Evolutionary conservation across 92 coral and sea anemone species (phyloP).

Genomic region (Zoanthus gigantus): DNA sequence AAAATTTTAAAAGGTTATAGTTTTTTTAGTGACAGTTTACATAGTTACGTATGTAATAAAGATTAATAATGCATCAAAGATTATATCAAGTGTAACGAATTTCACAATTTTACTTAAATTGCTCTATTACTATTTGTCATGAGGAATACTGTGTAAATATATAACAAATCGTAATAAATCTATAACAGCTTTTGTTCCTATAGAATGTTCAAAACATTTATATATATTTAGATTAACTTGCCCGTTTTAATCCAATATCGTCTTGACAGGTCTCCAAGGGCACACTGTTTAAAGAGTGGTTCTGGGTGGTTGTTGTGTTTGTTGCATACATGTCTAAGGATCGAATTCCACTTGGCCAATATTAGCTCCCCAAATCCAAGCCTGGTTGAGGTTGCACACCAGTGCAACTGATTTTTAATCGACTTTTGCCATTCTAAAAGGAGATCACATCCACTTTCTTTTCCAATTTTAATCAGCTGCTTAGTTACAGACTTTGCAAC

Average conservation of each 20-base stretch:
- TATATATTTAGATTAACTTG: not conserved
- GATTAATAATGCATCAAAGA: not conserved
- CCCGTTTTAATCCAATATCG: not conserved
- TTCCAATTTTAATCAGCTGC: not conserved
- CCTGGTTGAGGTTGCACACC: slow-evolving; percentile 32
- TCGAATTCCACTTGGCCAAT: slow-evolving; percentile 42
- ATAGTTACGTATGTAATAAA: not conserved
- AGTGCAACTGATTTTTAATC: slow-evolving; percentile 36
- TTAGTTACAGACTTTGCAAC: slow-evolving; percentile 1
- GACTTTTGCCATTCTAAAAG: slow-evolving; percentile 9
- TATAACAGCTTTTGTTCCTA: not conserved
- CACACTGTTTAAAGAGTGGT: not conserved
- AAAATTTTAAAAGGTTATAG: not conserved
- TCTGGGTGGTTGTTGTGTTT: slow-evolving; percentile 41
- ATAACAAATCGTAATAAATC: not conserved
- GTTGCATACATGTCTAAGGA: slow-evolving; percentile 14
- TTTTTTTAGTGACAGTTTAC: not conserved
- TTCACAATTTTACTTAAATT: not conserved
- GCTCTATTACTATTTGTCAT: not conserved
- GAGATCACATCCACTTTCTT: not conserved
- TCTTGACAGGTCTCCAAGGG: slow-evolving; percentile 32
- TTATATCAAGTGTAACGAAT: not conserved
- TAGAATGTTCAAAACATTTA: not conserved
- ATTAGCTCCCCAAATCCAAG: slow-evolving; percentile 23
- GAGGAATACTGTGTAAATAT: not conserved